Percentiles rank a stretch among this genome's conserved stretches.
Evolutionary conservation across 2,113 vertebrate species (phyloP).

Genomic region (Siphamia tubifer): DNA sequence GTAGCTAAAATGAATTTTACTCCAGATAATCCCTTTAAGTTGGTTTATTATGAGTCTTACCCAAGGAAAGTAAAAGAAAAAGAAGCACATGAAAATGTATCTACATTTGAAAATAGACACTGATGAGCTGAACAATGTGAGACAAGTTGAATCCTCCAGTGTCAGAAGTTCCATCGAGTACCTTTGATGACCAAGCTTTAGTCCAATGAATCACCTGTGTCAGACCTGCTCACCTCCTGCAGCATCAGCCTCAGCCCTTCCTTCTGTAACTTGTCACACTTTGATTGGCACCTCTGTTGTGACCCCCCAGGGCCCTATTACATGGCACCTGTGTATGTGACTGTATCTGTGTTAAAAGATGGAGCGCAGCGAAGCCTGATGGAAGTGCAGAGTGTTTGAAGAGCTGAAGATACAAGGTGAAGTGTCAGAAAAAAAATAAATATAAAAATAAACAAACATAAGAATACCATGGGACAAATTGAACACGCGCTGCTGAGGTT

Average conservation of each 20-base stretch:
- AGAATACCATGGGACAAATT: constrained; percentile 47
- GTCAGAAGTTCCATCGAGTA: too few species aligned
- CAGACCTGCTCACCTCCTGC: neutral
- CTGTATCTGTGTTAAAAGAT: neutral
- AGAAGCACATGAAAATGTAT: too few species aligned
- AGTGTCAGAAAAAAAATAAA: constrained; percentile 37
- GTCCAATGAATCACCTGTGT: too few species aligned
- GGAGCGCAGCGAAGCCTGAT: neutral
- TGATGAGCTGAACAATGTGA: too few species aligned
- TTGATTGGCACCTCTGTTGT: neutral
- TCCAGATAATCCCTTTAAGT: too few species aligned
- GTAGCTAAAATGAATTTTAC: too few species aligned
- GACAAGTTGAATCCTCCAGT: too few species aligned
- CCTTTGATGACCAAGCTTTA: too few species aligned
- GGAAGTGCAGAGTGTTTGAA: constrained; percentile 46
- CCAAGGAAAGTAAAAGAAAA: too few species aligned
- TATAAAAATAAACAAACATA: constrained; percentile 40
- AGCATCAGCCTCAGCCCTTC: neutral
- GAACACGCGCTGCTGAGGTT: constrained; percentile 26
- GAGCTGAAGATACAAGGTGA: constrained; percentile 8
- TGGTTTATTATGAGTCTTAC: too few species aligned
- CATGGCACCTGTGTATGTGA: too few species aligned
- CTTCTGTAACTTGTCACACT: neutral
- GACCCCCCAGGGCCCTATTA: neutral
- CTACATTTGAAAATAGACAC: too few species aligned